These are phyloP conservation scores for Diloba caeruleocephala DNA, from an alignment of 2,888 invertebrate species.

Conservation along the genomic window DNA sequence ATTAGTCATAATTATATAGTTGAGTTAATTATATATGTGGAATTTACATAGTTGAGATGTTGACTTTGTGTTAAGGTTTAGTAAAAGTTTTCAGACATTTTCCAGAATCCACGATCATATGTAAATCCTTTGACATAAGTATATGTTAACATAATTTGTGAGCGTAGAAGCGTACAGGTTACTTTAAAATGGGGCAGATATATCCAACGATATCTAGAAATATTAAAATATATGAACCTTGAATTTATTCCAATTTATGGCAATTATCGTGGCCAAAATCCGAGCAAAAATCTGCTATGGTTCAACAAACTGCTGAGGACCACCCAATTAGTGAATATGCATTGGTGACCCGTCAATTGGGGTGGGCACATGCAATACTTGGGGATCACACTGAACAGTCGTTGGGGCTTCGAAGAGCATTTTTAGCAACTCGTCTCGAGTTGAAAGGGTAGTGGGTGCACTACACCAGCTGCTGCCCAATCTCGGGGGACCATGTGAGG, in stretches of 20 bases:
- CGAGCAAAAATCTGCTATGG: neutral
- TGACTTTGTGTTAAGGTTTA: slow-evolving; percentile 30
- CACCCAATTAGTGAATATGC: too few species aligned
- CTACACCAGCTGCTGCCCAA: too few species aligned
- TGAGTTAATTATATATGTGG: too few species aligned
- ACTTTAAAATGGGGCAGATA: slow-evolving; percentile 30
- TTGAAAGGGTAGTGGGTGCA: too few species aligned
- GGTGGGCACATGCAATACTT: too few species aligned
- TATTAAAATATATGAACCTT: slow-evolving; percentile 47
- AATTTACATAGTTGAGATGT: slow-evolving; percentile 44
- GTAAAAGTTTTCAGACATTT: slow-evolving; percentile 34
- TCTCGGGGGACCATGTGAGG: too few species aligned
- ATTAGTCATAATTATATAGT: too few species aligned
- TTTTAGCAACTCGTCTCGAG: too few species aligned
- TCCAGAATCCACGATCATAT: slow-evolving; percentile 15
- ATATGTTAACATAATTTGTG: slow-evolving; percentile 38
- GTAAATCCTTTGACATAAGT: slow-evolving; percentile 35
- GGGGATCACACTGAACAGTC: too few species aligned
- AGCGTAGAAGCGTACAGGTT: slow-evolving; percentile 28
- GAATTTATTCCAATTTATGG: slow-evolving; percentile 35
- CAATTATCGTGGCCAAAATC: slow-evolving; percentile 18
- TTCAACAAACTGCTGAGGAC: too few species aligned
- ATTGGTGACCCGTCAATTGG: too few species aligned
- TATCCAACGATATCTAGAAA: slow-evolving; percentile 22
- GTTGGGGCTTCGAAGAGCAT: too few species aligned